Conservation (phyloP, 2,888 invertebrate species). For the Asteroscopus sphinx region DNA sequence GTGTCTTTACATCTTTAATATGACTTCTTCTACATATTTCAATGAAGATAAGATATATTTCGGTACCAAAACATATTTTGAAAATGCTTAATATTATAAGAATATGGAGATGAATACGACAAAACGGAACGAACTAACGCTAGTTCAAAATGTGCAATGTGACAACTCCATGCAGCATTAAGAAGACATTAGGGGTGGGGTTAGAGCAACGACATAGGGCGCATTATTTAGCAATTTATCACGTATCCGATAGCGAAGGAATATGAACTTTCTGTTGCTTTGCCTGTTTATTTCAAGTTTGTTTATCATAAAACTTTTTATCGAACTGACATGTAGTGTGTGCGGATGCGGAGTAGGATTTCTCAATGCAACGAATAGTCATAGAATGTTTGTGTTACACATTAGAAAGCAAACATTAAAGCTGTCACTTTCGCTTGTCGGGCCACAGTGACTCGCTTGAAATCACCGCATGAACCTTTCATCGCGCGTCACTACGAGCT, state of each 20-base stretch:
- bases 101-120: conserved; percentile 60
- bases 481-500: conserved; percentile 82
- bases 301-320: no score
- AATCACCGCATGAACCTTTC: conserved; percentile 83
- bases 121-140: conserved; percentile 71
- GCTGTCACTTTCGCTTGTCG: conserved; percentile 70
- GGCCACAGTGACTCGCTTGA: conserved; percentile 74
- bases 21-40: not conserved
- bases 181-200: conserved; percentile 85
- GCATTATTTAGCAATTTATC: conserved; percentile 85
- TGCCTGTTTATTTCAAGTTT: conserved; percentile 22
- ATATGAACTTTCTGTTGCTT: conserved; percentile 56
- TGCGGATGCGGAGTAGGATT: not conserved
- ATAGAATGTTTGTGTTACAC: conserved; percentile 41
- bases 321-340: not conserved
- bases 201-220: conserved; percentile 73
- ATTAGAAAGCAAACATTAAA: conserved; percentile 56
- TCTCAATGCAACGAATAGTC: conserved; percentile 12
- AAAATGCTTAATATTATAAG: no score
- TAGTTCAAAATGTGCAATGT: conserved; percentile 82
- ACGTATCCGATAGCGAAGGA: conserved; percentile 72
- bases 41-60: conserved; percentile 10
- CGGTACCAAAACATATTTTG: conserved; percentile 55
- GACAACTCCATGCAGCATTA: conserved; percentile 87
- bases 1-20: conserved; percentile 52